phyloP scores from a whole-genome alignment of 2,113 vertebrate species.

The Anguilla rostrata region DNA sequence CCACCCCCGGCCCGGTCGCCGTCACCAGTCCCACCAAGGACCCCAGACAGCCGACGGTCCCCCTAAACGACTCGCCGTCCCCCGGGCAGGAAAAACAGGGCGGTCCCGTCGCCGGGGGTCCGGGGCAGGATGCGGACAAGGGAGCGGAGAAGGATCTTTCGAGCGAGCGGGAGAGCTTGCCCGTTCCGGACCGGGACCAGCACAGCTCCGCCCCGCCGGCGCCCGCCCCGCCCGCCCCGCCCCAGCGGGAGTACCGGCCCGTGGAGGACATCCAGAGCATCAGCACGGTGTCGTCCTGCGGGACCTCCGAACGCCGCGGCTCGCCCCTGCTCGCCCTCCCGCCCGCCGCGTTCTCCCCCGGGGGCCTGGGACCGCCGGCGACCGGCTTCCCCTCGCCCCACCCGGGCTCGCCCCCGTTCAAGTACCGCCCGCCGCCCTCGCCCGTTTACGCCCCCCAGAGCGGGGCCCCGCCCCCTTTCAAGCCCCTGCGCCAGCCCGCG shows the following conservation, averaged over 20 bases:
- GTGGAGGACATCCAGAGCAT: conserved; percentile 54
- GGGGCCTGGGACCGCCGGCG: conserved; percentile 60
- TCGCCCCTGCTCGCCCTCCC: conserved; percentile 51
- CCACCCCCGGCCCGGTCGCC: conserved; percentile 47
- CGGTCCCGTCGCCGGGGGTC: conserved; percentile 1
- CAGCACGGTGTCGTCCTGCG: conserved; percentile 46
- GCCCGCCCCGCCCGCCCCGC: conserved; percentile 52
- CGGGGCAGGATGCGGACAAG: conserved; percentile 52
- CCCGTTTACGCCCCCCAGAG: conserved; percentile 62
- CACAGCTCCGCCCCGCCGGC: conserved; percentile 50
- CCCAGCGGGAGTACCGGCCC: conserved; percentile 57
- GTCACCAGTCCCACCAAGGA: conserved; percentile 74
- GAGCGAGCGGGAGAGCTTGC: conserved; percentile 15
- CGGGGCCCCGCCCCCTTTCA: conserved; percentile 69
- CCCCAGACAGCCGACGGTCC: conserved; percentile 77
- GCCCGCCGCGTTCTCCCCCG: conserved; percentile 61
- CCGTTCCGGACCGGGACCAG: neutral
- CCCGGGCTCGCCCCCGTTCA: conserved; percentile 65
- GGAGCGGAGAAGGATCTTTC: conserved; percentile 55
- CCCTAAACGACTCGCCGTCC: conserved; percentile 70
- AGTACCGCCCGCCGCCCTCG: conserved; percentile 61
- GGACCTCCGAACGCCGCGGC: conserved; percentile 55
- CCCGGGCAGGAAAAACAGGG: conserved; percentile 60
- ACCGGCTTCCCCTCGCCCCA: conserved; percentile 64
- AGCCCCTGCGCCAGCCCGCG: conserved; percentile 67